Evolutionary conservation across 2,113 vertebrate genomes (phyloP).

Genomic region (Gavialis gangeticus): DNA sequence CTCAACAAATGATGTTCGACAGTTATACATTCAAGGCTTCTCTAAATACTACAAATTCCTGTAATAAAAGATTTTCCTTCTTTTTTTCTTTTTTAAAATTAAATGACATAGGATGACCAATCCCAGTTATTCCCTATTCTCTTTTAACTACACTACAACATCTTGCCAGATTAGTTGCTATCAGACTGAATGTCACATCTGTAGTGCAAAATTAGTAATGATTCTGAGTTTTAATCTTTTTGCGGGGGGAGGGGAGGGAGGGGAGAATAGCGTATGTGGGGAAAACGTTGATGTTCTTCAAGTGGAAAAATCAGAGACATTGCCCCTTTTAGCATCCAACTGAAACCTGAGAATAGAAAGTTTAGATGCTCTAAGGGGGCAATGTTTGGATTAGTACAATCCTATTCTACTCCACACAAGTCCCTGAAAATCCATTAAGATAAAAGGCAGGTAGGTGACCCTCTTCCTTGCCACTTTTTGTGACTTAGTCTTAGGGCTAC

Average conservation of each 20-base stretch:
- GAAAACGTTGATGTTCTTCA: background rate
- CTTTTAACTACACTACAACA: background rate
- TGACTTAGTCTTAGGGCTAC: too few species aligned
- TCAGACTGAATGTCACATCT: background rate
- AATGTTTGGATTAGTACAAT: too few species aligned
- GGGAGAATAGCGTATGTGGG: background rate
- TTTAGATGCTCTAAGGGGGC: too few species aligned
- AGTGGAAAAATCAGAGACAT: background rate
- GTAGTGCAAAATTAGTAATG: background rate
- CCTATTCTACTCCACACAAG: too few species aligned
- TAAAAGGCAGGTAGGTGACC: too few species aligned
- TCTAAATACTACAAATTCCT: background rate
- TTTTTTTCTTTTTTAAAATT: constrained; percentile 10
- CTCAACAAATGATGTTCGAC: background rate
- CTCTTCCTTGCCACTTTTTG: too few species aligned
- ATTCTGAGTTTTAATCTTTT: background rate
- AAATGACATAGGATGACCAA: background rate
- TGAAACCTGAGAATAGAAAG: too few species aligned
- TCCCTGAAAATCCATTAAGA: too few species aligned
- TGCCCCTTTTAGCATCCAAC: background rate
- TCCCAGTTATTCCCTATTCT: background rate
- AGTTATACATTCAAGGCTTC: background rate
- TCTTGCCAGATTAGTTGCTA: background rate
- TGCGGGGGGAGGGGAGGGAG: background rate
- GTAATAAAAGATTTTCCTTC: background rate